Base-by-base conservation (phyloP, 1,140 invertebrate genomes). In the Nasonia giraulti region DNA sequence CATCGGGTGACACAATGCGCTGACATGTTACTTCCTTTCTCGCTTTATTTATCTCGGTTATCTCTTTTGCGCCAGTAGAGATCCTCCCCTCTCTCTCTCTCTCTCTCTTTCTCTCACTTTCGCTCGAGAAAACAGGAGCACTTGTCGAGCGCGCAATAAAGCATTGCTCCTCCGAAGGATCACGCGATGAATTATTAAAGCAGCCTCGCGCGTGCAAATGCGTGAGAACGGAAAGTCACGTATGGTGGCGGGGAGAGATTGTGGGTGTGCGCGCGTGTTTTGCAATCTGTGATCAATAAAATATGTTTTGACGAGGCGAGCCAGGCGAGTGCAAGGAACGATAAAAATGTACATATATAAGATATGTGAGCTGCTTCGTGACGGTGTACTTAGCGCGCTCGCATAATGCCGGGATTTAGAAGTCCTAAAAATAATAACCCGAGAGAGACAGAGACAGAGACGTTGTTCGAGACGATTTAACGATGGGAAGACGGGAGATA, bases 171-270 rank as follows among this genome's bases (percentile, higher is more conserved):
- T 55, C 10, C 77, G 77, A 77, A 78, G 40, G 47, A 84, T 84
- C 83, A 50, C 74, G 83, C 77, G 77, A 84, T 84, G 83, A 84
- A 84, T 84, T 84, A 84, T 73, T 80, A 80, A 84, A 71, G 20
- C 74, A 74, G 55, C 33, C 33, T 68, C n/a, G 27, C 33, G 44
- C 69, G 82, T 44, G 75, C n/a, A 71, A 83, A 78, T 71, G 82
- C 82, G 75, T 68, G 82, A 71, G 75, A 71, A n/a, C 23, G 20
- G 5, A 7, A 23, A 81, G 71, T 31, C 69, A 81, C 68, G 80
- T 81, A 50, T 50, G 23, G 40, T 40, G 27, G 27, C 44, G n/a
- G 10, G 20, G 1, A 5, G 27, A 14, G 71, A 73, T 23, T 33
- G 55, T 55, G 4, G 2, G n/a, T 23, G 62, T 11, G 47, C 33